Percentiles rank a stretch among this genome's conserved stretches.
Evolutionary conservation across 2,797 vertebrate species (phyloP).

Genomic region (Phalanger gymnotis): DNA sequence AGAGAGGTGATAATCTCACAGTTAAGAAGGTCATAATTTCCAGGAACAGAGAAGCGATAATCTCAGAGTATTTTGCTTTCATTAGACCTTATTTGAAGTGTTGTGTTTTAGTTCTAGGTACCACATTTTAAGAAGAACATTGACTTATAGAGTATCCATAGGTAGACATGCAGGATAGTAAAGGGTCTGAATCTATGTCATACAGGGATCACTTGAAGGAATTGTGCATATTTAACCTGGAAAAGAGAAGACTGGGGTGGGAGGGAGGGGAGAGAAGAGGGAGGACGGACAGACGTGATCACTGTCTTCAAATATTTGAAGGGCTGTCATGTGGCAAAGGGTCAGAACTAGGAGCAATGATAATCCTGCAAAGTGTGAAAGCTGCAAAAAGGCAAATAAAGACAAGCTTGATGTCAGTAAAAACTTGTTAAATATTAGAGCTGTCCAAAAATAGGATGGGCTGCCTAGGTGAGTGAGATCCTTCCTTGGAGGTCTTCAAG

Average conservation of each 20-base stretch:
- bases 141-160: neutral
- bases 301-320: neutral
- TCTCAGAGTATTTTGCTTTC: neutral
- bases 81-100: neutral
- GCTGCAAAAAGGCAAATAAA: neutral
- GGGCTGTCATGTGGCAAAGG: neutral
- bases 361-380: neutral
- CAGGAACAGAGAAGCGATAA: neutral
- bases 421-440: neutral
- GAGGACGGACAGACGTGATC: neutral
- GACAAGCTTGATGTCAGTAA: neutral
- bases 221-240: neutral
- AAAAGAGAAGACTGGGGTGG: neutral
- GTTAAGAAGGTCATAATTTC: neutral
- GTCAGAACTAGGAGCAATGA: neutral
- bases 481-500: neutral
- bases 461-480: neutral
- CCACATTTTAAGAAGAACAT: neutral
- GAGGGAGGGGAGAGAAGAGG: neutral
- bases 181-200: neutral
- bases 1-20: neutral
- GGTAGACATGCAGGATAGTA: neutral
- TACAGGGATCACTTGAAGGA: neutral
- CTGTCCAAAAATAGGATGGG: neutral
- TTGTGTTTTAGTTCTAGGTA: neutral